Percentiles rank a stretch among this genome's conserved stretches.
Conservation (phyloP, 2,797 vertebrate genomes). For the Chelon labrosus region DNA sequence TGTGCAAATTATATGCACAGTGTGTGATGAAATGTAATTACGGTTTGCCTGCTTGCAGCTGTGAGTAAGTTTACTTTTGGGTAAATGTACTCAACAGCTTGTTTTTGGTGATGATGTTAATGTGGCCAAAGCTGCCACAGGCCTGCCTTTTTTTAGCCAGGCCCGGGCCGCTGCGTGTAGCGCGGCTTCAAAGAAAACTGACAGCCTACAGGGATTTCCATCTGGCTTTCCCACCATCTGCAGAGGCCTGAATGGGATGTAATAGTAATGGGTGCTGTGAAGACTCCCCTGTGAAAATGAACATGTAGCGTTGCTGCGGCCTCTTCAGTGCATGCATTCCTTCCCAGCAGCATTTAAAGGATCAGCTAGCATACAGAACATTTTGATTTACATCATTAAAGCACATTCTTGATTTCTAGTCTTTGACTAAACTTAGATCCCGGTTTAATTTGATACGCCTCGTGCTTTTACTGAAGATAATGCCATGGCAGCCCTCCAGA, state of each 20-base stretch:
- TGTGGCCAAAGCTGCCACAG: conserved; percentile 47
- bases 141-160: conserved; percentile 50
- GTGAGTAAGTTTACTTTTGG: conserved; percentile 27
- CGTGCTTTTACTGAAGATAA: conserved; percentile 32
- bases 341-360: conserved; percentile 21
- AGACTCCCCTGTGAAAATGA: conserved; percentile 58
- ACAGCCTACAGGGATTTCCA: conserved; percentile 73
- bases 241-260: conserved; percentile 62
- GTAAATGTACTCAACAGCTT: conserved; percentile 48
- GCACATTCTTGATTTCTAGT: conserved; percentile 49
- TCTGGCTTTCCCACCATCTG: conserved; percentile 82
- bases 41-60: conserved; percentile 26
- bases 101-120: conserved; percentile 56
- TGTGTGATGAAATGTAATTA: conserved; percentile 28
- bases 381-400: conserved; percentile 38
- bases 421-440: conserved; percentile 30
- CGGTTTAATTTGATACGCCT: conserved; percentile 53
- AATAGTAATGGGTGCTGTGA: conserved; percentile 57
- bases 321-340: conserved; percentile 4
- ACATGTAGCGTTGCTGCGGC: conserved; percentile 13
- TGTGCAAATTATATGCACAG: conserved; percentile 7
- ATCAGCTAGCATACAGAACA: background rate
- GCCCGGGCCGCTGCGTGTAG: conserved; percentile 55
- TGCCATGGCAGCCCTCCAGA: conserved; percentile 42
- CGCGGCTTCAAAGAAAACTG: conserved; percentile 70